A percentile compares a stretch with the other conserved stretches of the same genome.
phyloP scores from a whole-genome alignment of 2,113 vertebrate species.

The Callithrix jacchus region DNA sequence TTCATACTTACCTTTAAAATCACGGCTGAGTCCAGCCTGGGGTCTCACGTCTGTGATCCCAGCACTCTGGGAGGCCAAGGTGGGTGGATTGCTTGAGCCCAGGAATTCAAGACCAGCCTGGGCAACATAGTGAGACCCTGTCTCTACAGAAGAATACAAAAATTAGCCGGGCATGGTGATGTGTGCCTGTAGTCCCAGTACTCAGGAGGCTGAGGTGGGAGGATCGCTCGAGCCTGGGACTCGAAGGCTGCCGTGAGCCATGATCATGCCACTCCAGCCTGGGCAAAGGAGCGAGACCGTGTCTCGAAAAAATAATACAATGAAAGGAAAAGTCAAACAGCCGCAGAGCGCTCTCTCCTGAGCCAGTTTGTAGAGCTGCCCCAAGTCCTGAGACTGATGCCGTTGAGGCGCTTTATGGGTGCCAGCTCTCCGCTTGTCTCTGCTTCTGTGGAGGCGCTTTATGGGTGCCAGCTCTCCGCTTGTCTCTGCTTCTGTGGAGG shows the following conservation, averaged over 20 bases:
- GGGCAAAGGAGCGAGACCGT: neutral
- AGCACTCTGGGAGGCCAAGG: neutral
- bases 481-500: neutral
- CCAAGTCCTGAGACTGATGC: neutral
- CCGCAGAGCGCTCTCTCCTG: neutral
- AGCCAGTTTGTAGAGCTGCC: neutral
- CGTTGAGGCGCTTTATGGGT: rapidly evolving
- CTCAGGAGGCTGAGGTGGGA: neutral
- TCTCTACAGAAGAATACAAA: neutral
- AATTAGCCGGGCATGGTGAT: neutral
- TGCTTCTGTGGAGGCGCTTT: neutral
- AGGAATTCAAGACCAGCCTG: neutral
- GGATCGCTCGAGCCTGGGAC: neutral
- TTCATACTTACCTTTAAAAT: too few species aligned
- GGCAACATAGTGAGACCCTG: neutral
- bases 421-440: neutral
- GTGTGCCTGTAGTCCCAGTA: neutral
- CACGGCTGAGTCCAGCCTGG: neutral
- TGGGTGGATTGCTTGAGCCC: neutral
- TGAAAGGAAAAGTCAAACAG: neutral
- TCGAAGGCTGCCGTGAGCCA: neutral
- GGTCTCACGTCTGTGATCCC: neutral
- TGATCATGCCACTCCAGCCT: neutral
- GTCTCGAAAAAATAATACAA: neutral
- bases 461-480: too few species aligned